phyloP scores from a whole-genome alignment of 2,797 vertebrate species.

The Aphelocoma californica region DNA sequence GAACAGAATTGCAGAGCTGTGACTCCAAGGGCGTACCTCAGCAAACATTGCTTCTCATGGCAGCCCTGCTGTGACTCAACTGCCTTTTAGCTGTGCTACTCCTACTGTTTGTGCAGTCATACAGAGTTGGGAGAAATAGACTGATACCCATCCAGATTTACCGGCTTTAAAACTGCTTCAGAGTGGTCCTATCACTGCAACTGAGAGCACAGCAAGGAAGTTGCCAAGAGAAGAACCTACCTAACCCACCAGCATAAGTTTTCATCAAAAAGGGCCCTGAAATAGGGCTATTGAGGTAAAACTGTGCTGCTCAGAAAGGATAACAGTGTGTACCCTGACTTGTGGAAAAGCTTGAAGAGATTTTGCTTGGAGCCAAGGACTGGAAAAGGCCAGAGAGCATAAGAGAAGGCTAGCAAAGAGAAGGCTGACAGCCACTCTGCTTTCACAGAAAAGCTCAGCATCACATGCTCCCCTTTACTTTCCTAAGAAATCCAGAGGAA shows the following conservation, averaged over 20 bases:
- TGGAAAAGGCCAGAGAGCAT: neutral
- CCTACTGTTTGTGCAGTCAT: neutral
- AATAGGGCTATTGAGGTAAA: neutral
- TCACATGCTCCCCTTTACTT: neutral
- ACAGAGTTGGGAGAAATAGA: neutral
- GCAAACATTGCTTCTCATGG: neutral
- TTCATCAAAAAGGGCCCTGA: neutral
- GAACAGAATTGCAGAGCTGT: neutral
- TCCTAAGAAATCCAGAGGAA: neutral
- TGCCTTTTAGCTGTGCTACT: neutral
- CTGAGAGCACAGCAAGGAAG: neutral
- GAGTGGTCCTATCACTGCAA: neutral
- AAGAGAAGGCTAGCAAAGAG: neutral
- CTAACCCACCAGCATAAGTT: neutral
- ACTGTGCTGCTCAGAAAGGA: neutral
- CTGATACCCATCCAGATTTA: neutral
- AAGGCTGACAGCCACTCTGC: neutral
- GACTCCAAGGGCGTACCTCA: neutral
- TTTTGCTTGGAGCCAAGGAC: neutral
- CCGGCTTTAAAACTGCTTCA: neutral
- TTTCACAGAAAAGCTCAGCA: neutral
- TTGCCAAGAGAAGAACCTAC: neutral
- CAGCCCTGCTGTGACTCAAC: neutral
- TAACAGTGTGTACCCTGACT: neutral
- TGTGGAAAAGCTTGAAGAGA: neutral